Conservation (phyloP, 2,888 invertebrate genomes). For the Iphiclides podalirius region DNA sequence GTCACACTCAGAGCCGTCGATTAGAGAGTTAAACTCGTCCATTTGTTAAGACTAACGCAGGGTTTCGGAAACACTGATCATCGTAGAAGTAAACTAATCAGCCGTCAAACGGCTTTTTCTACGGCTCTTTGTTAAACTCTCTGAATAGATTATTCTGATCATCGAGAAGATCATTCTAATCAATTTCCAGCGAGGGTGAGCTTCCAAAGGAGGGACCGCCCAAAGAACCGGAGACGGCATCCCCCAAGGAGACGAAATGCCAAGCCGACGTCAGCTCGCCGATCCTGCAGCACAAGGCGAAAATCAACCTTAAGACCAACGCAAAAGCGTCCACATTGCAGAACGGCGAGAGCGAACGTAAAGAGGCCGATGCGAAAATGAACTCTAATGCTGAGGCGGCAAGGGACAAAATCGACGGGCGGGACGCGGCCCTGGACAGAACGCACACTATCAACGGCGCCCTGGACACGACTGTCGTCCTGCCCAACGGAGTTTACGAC, state of each 20-base stretch:
- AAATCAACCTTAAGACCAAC: conserved; percentile 32
- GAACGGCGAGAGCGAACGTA: conserved; percentile 21
- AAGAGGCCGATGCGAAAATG: conserved; percentile 23
- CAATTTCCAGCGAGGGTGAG: conserved; percentile 47
- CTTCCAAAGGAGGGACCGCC: conserved; percentile 31
- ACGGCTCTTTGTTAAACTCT: no score
- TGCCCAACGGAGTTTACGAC: conserved; percentile 51
- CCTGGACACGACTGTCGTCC: conserved; percentile 55
- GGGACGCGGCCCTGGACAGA: conserved; percentile 25
- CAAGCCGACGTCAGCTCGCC: conserved; percentile 44
- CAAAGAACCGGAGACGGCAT: conserved; percentile 27
- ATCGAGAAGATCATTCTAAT: no score
- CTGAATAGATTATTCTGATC: no score
- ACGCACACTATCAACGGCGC: conserved; percentile 32
- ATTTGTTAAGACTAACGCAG: no score
- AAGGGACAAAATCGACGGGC: conserved; percentile 23
- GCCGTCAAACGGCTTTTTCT: no score
- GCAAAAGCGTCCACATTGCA: conserved; percentile 30
- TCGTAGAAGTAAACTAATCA: no score
- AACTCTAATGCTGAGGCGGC: conserved; percentile 20
- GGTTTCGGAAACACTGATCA: no score
- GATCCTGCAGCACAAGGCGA: conserved; percentile 31
- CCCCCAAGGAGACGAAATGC: conserved; percentile 44
- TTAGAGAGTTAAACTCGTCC: no score
- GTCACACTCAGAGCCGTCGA: no score